Percentiles rank a stretch among this genome's conserved stretches.
phyloP scores from a whole-genome alignment of 2,888 invertebrate species.

The Chorisops tibialis region DNA sequence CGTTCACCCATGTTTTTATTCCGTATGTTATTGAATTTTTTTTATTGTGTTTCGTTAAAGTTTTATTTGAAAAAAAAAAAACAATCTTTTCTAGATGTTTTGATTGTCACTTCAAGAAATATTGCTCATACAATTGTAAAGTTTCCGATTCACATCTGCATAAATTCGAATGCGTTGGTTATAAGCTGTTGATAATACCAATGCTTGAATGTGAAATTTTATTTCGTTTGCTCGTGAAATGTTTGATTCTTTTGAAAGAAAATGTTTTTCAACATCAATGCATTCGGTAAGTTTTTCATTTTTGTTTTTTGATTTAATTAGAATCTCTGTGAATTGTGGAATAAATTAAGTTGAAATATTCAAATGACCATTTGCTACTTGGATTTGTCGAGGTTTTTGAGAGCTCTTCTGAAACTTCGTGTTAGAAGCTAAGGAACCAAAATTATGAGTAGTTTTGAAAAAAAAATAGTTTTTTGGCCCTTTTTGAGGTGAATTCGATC shows the following conservation, averaged over 20 bases:
- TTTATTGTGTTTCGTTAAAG: too few species aligned
- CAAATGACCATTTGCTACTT: too few species aligned
- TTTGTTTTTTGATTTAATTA: too few species aligned
- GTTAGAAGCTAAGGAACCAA: too few species aligned
- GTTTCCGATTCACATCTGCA: slow-evolving; percentile 3
- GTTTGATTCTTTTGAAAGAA: slow-evolving; percentile 6
- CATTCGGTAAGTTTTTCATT: background rate
- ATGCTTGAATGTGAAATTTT: slow-evolving; percentile 3
- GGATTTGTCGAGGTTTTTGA: too few species aligned
- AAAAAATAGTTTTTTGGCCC: too few species aligned
- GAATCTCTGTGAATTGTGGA: too few species aligned
- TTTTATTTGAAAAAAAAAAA: background rate
- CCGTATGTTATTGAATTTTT: slow-evolving; percentile 1
- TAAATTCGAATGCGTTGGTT: slow-evolving; percentile 22
- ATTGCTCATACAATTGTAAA: slow-evolving; percentile 21
- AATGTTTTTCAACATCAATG: slow-evolving; percentile 1
- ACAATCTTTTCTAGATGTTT: slow-evolving; percentile 17
- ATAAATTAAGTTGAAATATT: too few species aligned
- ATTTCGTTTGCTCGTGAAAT: slow-evolving; percentile 7
- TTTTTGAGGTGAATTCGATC: too few species aligned
- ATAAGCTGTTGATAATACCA: background rate
- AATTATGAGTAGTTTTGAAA: too few species aligned
- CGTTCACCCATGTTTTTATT: background rate
- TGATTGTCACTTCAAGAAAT: slow-evolving; percentile 14
- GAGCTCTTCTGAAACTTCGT: too few species aligned